Base-by-base conservation (phyloP, 1,140 invertebrate genomes). In the Holcopasites calliopsidis region DNA sequence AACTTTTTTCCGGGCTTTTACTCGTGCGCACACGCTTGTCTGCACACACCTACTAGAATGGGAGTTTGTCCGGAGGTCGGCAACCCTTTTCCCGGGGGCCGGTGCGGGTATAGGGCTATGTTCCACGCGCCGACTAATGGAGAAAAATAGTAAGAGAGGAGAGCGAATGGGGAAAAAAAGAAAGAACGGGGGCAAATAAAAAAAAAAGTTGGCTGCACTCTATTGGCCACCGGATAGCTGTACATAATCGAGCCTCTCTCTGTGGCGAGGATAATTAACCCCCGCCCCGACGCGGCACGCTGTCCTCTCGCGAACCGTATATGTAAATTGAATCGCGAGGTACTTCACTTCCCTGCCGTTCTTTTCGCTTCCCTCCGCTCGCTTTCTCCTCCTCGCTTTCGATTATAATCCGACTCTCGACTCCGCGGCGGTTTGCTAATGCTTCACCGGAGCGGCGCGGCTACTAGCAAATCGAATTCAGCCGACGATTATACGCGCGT, bases 121-220 rank as follows among this genome's bases (percentile, higher is more conserved):
- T 78, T 69, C 75, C 58, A 40, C 73, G 75, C 80, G 75, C 50
- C 80, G 80, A 78, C 80, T 82, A 83, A 83, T 82, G 80, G 76
- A 49, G 44, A 68, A 82, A 73, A 77, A 77, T 74, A 75, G 73
- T 74, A 66, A 66, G 61, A 70, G 73, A 60, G 38, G 58, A 55
- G 38, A 7, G 35, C n/a, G 16, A n/a, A 13, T 18, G 23, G 44
- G 13, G 40, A 38, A 64, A 13, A 44, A 57, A n/a, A 40, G 33
- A 3, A 50, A 7, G 55, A 38, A 11, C 26, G 21, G 1, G 18
- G 18, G 23, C 55, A 35, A 13, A 18, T 13, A n/a, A n/a, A 18
- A 54, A 66, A 76, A 75, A 72, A 76, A 60, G 75, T 72, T 75
- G 77, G 57, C 33, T 28, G 61, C 44, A 44, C 33, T 35, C 76